Conservation (phyloP, 2,888 invertebrate species). For the Rambutsinella grinnellia region DNA sequence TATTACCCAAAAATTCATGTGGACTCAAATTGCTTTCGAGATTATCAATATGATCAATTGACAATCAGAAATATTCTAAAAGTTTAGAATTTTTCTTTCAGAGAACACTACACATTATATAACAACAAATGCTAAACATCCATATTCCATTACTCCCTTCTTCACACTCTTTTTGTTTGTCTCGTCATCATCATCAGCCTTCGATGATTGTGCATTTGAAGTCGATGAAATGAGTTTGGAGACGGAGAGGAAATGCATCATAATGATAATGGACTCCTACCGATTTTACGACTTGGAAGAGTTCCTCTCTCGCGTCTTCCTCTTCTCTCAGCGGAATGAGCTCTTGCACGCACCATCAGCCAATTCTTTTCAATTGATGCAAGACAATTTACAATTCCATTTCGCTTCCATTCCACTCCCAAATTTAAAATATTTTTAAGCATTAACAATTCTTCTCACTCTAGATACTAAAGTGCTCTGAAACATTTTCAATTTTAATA, state of each 20-base stretch:
- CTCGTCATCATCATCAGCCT: neutral
- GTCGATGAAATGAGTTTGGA: constrained; percentile 27
- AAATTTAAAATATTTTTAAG: no score
- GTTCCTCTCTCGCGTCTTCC: neutral
- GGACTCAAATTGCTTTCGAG: neutral
- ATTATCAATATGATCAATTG: no score
- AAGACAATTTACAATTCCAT: neutral
- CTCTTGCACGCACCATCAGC: constrained; percentile 27
- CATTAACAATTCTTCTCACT: no score
- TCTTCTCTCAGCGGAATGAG: neutral
- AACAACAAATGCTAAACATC: no score
- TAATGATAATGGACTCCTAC: constrained; percentile 24
- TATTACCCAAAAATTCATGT: neutral
- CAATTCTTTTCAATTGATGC: constrained; percentile 1
- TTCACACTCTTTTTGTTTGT: neutral
- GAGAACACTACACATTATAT: no score
- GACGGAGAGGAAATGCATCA: neutral
- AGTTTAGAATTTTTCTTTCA: no score
- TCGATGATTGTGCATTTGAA: constrained; percentile 15
- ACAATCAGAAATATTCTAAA: no score
- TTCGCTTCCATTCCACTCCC: no score
- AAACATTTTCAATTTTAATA: no score
- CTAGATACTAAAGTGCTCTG: no score
- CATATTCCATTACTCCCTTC: neutral
- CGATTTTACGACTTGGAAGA: neutral